Evolutionary conservation across 1,140 invertebrate genomes (phyloP).

Genomic region (Leptoteleia sp.): DNA sequence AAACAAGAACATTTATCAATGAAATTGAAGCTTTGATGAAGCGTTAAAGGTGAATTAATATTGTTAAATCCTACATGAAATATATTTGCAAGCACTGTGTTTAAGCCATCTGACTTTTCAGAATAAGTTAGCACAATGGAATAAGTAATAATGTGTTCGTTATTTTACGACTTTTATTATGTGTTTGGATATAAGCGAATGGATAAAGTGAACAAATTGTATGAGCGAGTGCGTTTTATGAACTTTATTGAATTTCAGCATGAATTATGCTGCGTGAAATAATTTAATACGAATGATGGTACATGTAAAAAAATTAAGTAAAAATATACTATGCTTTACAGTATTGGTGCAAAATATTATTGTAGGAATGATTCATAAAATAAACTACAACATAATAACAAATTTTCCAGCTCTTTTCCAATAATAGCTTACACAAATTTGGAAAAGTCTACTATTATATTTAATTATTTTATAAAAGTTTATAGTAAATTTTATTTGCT

Average conservation of each 20-base stretch:
- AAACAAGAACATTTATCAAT: not conserved
- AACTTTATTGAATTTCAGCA: constrained; percentile 9
- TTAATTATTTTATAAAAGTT: too few species aligned
- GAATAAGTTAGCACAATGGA: constrained; percentile 2
- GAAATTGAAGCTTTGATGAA: constrained; percentile 5
- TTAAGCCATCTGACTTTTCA: constrained; percentile 10
- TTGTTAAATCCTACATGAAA: constrained; percentile 7
- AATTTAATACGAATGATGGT: constrained; percentile 2
- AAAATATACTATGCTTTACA: too few species aligned
- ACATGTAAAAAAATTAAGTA: not conserved
- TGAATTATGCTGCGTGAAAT: not conserved
- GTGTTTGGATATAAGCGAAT: not conserved
- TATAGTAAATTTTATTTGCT: too few species aligned
- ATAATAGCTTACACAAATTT: too few species aligned
- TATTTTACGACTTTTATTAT: constrained; percentile 3
- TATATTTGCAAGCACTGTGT: not conserved
- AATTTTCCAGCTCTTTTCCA: too few species aligned
- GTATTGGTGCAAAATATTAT: too few species aligned
- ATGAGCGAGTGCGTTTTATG: not conserved
- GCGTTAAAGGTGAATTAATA: constrained; percentile 8
- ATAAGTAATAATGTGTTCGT: constrained; percentile 5
- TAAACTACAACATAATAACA: too few species aligned
- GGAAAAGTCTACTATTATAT: too few species aligned
- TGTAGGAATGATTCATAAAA: too few species aligned
- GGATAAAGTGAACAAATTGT: constrained; percentile 5